Evolutionary conservation across 2,113 vertebrate species (phyloP).

Genomic region (Zosterops borbonicus): DNA sequence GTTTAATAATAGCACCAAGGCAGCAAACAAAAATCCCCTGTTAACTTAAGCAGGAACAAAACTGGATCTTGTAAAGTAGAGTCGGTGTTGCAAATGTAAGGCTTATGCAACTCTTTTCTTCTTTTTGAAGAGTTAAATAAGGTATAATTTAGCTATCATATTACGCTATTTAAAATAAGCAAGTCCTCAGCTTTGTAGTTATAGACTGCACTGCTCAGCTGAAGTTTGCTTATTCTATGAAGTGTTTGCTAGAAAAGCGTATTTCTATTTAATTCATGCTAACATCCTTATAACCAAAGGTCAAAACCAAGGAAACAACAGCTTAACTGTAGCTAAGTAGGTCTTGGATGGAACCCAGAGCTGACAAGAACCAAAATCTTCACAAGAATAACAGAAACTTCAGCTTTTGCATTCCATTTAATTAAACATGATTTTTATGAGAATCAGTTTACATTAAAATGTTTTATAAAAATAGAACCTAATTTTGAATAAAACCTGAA

Average conservation of each 20-base stretch:
- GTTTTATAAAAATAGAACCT: neutral
- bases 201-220: neutral
- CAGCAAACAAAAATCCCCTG: neutral
- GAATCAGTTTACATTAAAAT: neutral
- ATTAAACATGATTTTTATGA: neutral
- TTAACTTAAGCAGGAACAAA: neutral
- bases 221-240: neutral
- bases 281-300: constrained; percentile 4
- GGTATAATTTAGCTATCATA: neutral
- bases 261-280: neutral
- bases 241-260: neutral
- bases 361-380: neutral
- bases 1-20: neutral
- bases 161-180: neutral
- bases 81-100: neutral
- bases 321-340: neutral
- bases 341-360: neutral
- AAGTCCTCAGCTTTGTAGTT: neutral
- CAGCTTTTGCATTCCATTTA: neutral
- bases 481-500: neutral
- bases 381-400: neutral
- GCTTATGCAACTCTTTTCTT: neutral
- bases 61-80: neutral
- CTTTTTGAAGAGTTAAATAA: neutral
- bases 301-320: constrained; percentile 19